Percentiles rank a stretch among this genome's conserved stretches.
phyloP scores from a whole-genome alignment of 1,140 invertebrate genomes.

The Tetragnatha versicolor region DNA sequence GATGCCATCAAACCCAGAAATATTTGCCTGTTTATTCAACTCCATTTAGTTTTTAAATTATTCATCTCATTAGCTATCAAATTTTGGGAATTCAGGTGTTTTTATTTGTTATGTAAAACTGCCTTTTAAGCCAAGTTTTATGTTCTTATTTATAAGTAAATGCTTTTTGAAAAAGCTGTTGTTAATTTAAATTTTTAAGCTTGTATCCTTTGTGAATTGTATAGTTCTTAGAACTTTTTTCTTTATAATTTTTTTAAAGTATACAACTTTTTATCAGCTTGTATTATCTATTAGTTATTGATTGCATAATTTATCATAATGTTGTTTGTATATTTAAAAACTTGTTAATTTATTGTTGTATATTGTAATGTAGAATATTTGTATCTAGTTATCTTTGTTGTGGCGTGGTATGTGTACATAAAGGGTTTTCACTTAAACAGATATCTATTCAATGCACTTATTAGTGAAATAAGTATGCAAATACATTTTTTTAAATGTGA shows the following conservation, averaged over 20 bases:
- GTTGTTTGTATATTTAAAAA: neutral
- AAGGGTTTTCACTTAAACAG: neutral
- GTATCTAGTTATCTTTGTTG: slow-evolving; percentile 12
- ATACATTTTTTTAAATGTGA: neutral
- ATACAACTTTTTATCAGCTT: neutral
- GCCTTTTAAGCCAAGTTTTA: neutral
- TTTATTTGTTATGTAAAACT: no score
- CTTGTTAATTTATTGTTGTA: slow-evolving; percentile 15
- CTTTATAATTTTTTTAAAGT: neutral
- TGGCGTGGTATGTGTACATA: neutral
- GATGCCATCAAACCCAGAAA: no score
- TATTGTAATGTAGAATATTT: neutral
- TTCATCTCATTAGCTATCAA: no score
- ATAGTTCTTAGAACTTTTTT: neutral
- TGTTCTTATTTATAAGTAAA: neutral
- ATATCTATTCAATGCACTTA: slow-evolving; percentile 6
- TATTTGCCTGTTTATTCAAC: no score
- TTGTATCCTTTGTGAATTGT: neutral
- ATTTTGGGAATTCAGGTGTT: no score
- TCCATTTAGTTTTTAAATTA: no score
- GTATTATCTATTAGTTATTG: neutral
- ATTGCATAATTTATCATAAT: neutral
- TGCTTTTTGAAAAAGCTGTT: neutral
- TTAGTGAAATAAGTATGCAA: no score
- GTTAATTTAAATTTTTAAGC: neutral